Percentiles rank a stretch among this genome's conserved stretches.
These are phyloP conservation scores for Pantherophis alleghaniensis DNA, from an alignment of 2,797 vertebrate genomes.

Conservation along the genomic window DNA sequence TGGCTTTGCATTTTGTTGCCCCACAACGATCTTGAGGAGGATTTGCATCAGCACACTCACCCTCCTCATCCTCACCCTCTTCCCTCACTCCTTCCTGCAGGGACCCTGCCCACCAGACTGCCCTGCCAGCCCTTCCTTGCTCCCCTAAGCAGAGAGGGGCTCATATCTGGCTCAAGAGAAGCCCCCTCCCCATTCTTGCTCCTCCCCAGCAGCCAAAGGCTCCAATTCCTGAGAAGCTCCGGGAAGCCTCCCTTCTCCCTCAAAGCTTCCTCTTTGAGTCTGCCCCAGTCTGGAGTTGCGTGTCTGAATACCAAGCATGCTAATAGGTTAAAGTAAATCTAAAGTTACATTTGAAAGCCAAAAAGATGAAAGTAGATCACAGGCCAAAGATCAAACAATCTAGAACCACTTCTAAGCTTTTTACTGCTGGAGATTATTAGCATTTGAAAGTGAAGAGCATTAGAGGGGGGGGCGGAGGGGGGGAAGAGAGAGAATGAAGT, in stretches of 20 bases:
- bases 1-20: background rate
- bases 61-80: background rate
- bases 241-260: background rate
- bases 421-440: constrained; percentile 76
- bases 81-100: background rate
- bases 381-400: constrained; percentile 81
- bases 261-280: constrained; percentile 26
- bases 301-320: constrained; percentile 52
- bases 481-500: constrained; percentile 27
- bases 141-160: background rate
- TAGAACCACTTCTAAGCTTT: constrained; percentile 77
- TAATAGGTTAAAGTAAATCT: constrained; percentile 73
- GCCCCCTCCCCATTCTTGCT: background rate
- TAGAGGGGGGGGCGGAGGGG: constrained; percentile 52
- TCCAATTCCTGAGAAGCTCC: background rate
- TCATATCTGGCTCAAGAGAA: background rate
- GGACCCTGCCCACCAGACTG: background rate
- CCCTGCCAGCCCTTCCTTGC: too few relatives aligned
- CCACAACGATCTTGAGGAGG: background rate
- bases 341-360: constrained; percentile 72
- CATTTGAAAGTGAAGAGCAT: constrained; percentile 80
- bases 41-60: background rate
- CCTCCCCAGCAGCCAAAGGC: background rate
- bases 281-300: constrained; percentile 5
- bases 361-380: constrained; percentile 78